Percentiles rank a stretch among this genome's conserved stretches.
phyloP scores from a whole-genome alignment of 2,113 vertebrate species.

The Amia ocellicauda region DNA sequence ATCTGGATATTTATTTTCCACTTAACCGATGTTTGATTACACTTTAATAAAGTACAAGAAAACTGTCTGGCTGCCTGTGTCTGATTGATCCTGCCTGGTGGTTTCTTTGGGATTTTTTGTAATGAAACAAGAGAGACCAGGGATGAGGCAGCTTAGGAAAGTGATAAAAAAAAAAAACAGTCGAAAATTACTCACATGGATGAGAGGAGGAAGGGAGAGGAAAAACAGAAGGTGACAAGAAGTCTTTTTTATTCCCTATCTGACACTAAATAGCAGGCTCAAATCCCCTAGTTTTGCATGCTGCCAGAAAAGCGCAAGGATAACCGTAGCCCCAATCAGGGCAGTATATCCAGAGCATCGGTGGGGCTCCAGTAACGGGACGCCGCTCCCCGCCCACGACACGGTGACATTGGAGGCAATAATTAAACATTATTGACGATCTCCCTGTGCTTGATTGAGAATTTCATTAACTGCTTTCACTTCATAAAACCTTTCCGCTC shows the following conservation, averaged over 20 bases:
- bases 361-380: too few relatives aligned
- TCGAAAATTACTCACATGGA: constrained; percentile 51
- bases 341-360: neutral
- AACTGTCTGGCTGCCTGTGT: constrained; percentile 80
- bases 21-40: constrained; percentile 98
- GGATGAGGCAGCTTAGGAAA: constrained; percentile 67
- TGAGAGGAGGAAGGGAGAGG: constrained; percentile 21
- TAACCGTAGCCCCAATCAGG: neutral
- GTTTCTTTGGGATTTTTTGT: constrained; percentile 78
- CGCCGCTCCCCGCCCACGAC: neutral
- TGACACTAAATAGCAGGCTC: constrained; percentile 18
- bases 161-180: constrained; percentile 63
- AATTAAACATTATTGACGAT: constrained; percentile 46
- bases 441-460: constrained; percentile 31
- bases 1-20: constrained; percentile 98
- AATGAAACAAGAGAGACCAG: constrained; percentile 80
- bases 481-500: constrained; percentile 32
- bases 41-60: constrained; percentile 90
- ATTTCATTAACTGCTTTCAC: constrained; percentile 34
- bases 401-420: constrained; percentile 16
- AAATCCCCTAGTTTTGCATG: constrained; percentile 7
- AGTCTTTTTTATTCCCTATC: constrained; percentile 26
- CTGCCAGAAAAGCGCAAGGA: neutral
- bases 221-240: constrained; percentile 25
- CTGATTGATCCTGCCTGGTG: constrained; percentile 80